Percentiles rank a stretch among this genome's conserved stretches.
These are phyloP conservation scores for Spisula solida DNA, from an alignment of 2,888 invertebrate genomes.

Conservation along the genomic window DNA sequence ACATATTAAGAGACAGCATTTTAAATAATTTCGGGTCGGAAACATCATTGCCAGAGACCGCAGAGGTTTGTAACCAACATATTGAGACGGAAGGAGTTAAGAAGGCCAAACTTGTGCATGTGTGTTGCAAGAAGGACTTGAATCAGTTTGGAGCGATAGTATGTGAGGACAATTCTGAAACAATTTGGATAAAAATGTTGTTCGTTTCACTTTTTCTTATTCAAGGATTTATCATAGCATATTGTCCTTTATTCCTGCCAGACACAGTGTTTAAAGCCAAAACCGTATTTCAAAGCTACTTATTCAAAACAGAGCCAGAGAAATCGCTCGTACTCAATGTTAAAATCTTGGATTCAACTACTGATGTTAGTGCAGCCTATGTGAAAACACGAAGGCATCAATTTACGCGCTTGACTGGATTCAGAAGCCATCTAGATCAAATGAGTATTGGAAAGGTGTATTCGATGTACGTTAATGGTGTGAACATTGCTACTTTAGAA, in stretches of 20 bases:
- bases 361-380: neutral
- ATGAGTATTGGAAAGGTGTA: conserved; percentile 23
- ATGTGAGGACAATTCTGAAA: conserved; percentile 42
- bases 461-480: conserved; percentile 26
- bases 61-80: conserved; percentile 56
- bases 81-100: neutral
- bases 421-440: conserved; percentile 25
- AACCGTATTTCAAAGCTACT: conserved; percentile 28
- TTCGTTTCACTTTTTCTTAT: conserved; percentile 47
- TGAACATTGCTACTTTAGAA: conserved; percentile 36
- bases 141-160: neutral
- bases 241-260: conserved; percentile 53
- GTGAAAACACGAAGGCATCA: conserved; percentile 29
- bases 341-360: conserved; percentile 5
- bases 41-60: neutral
- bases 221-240: conserved; percentile 49
- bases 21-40: conserved; percentile 50
- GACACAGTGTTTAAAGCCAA: conserved; percentile 26
- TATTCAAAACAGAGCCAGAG: conserved; percentile 19
- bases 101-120: conserved; percentile 33
- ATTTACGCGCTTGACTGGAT: conserved; percentile 38
- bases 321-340: conserved; percentile 32
- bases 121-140: conserved; percentile 46
- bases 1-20: conserved; percentile 15
- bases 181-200: conserved; percentile 49